Conservation (phyloP, 2,113 vertebrate species). For the Fregetta grallaria region DNA sequence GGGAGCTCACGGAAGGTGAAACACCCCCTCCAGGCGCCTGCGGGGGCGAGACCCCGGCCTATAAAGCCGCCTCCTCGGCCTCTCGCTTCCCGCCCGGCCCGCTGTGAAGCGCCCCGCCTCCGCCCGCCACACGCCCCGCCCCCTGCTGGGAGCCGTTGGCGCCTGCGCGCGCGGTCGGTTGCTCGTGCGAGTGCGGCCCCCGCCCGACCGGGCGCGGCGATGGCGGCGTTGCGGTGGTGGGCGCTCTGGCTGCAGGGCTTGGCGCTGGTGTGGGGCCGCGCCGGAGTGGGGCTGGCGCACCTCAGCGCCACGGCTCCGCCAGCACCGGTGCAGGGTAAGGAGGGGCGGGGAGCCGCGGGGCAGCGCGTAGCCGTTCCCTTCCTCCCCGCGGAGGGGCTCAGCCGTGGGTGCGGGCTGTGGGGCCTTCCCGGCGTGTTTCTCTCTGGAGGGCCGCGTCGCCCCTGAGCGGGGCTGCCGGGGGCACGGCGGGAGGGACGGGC, state of each 20-base stretch:
- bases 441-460: background rate
- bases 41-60: no score
- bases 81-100: fast-evolving
- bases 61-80: fast-evolving
- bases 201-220: background rate
- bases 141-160: background rate
- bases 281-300: background rate
- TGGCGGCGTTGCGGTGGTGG: background rate
- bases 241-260: background rate
- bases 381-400: background rate
- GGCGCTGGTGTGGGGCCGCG: background rate
- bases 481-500: background rate
- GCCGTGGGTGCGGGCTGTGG: background rate
- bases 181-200: fast-evolving
- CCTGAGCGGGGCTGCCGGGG: background rate
- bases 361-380: background rate
- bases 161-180: background rate
- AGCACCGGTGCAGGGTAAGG: background rate
- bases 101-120: fast-evolving
- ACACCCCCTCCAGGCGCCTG: fast-evolving
- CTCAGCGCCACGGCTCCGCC: background rate
- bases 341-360: background rate
- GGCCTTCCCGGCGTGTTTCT: background rate
- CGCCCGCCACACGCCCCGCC: background rate
- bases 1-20: fast-evolving